phyloP scores from a whole-genome alignment of 1,140 invertebrate genomes.

The Bombus fervidus region DNA sequence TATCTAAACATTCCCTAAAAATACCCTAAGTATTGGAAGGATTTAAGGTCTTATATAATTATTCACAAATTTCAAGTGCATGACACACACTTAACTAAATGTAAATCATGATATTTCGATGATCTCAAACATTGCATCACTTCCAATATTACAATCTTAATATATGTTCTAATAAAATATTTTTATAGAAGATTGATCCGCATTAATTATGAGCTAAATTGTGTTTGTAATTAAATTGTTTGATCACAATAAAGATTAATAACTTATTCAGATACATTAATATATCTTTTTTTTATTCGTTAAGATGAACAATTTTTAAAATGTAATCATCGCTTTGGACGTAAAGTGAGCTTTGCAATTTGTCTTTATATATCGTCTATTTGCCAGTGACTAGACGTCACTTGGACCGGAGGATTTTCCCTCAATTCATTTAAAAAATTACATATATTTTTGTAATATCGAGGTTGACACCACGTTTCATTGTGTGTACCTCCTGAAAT shows the following conservation, averaged over 20 bases:
- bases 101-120: constrained; percentile 9
- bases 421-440: constrained; percentile 83
- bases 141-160: background rate
- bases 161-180: background rate
- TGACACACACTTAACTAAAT: background rate
- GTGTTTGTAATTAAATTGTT: constrained; percentile 10
- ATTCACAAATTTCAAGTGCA: background rate
- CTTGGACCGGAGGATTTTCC: constrained; percentile 71
- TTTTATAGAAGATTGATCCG: constrained; percentile 27
- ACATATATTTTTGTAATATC: constrained; percentile 85
- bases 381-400: constrained; percentile 70
- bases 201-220: constrained; percentile 32
- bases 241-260: constrained; percentile 40
- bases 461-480: constrained; percentile 90
- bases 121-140: background rate
- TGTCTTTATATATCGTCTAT: constrained; percentile 75
- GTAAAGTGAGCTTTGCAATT: constrained; percentile 38
- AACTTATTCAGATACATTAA: constrained; percentile 11
- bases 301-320: constrained; percentile 35
- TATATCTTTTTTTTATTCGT: background rate
- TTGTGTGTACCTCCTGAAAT: constrained; percentile 92
- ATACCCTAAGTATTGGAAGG: constrained; percentile 16
- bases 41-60: constrained; percentile 8
- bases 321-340: constrained; percentile 45
- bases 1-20: background rate